Evolutionary conservation across 1,140 invertebrate species (phyloP), one percentile per base, ranked within the genome.

Genomic region (Stenopsyche tienmushanensis): DNA sequence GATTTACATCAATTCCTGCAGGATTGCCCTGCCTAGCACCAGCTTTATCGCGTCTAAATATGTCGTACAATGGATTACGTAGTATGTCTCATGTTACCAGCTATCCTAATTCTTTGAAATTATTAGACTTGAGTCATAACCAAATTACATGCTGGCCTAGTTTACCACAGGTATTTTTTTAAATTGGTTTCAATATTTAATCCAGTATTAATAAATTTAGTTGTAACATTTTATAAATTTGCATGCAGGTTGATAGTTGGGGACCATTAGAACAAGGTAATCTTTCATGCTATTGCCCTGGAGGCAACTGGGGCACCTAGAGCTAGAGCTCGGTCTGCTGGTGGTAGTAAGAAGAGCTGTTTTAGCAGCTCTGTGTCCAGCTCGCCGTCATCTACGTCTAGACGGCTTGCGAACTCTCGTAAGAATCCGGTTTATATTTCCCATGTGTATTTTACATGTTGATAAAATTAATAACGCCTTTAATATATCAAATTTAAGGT

Each of bases 121-220:
- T 97, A 75, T 76, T 99, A 1, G 96, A 98, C 79, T 79, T 98
- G 15, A 94, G 92, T 7, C 90, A 97, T 74, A 99, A 99, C 79
- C 88, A 91, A 74, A 93, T 98, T 53, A 86, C 86, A 0, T 87
- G 88, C 63, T 96, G 93, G 92, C 91, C 92, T 5, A 92, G 89
- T 74, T 76, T 93, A 58, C 90, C 90, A 0, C 89, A 81, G 71
- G 79, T 81, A 70, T 71, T 26, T 24, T 17, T 62, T 49, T 29
- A 45, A 41, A 25, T 18, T n/a, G 2, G 8, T 23, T 41, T 20
- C 18, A 41, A 45, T 60, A 62, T 25, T 49, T 50, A 3, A 34
- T 18, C 9, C 10, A 42, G 23, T 50, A 5, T 47, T 50, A 8
- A 50, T 50, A 15, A 10, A 24, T n/a, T 7, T 39, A 8, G 34